Percentiles rank a stretch among this genome's conserved stretches.
Evolutionary conservation across 2,797 vertebrate genomes (phyloP).

Genomic region (Lateolabrax maculatus): DNA sequence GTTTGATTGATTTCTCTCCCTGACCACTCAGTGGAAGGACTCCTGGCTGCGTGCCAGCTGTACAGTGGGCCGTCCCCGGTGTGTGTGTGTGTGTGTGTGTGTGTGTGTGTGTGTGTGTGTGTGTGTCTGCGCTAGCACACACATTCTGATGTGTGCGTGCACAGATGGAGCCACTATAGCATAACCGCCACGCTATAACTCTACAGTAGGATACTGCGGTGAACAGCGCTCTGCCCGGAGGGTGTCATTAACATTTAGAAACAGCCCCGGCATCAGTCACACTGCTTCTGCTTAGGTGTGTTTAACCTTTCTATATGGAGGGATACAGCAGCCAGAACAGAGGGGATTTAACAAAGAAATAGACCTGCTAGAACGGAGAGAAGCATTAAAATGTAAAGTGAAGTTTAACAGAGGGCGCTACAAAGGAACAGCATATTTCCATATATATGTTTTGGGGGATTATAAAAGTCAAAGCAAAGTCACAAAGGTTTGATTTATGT

Average conservation of each 20-base stretch:
- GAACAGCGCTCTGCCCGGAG: slow-evolving; percentile 76
- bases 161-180: slow-evolving; percentile 81
- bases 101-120: slow-evolving; percentile 56
- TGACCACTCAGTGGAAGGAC: slow-evolving; percentile 82
- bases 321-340: slow-evolving; percentile 69
- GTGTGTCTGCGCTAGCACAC: slow-evolving; percentile 30
- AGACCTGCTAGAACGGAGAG: slow-evolving; percentile 60
- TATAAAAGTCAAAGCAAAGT: slow-evolving; percentile 71
- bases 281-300: slow-evolving; percentile 84
- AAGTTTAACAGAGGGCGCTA: slow-evolving; percentile 59
- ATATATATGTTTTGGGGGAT: slow-evolving; percentile 44
- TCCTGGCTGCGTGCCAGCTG: slow-evolving; percentile 80
- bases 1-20: slow-evolving; percentile 83
- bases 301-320: slow-evolving; percentile 85
- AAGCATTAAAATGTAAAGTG: slow-evolving; percentile 59
- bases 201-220: slow-evolving; percentile 66
- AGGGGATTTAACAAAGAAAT: slow-evolving; percentile 75
- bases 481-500: slow-evolving; percentile 23
- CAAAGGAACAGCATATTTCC: slow-evolving; percentile 56
- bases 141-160: slow-evolving; percentile 64
- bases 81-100: slow-evolving; percentile 42
- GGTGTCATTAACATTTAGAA: slow-evolving; percentile 89
- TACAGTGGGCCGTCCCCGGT: slow-evolving; percentile 68
- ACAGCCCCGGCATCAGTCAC: slow-evolving; percentile 83
- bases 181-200: slow-evolving; percentile 76